Evolutionary conservation across 1,140 invertebrate species (phyloP), one percentile per base, ranked within the genome.

Genomic region (Anthonomus grandis): DNA sequence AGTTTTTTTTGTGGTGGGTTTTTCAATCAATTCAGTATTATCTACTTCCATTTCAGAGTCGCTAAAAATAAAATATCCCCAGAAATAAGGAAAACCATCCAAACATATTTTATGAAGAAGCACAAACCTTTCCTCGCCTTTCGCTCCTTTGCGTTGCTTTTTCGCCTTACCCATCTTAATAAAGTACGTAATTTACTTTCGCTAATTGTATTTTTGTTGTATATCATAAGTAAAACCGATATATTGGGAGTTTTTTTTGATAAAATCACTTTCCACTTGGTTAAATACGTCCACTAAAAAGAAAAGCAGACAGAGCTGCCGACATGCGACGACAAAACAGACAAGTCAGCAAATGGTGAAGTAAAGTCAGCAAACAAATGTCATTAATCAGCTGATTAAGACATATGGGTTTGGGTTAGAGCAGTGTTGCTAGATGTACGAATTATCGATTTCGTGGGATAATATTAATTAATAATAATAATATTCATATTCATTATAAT

Each of bases 131-230:
- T 85, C 82, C 36, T 84, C 81, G 39, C 79, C 80, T 62, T 80
- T 80, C 63, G 75, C 79, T 64, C 78, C 76, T 71, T 84, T 84
- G 69, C 83, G 83, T 59, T 79, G 80, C 70, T 85, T 86, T 77
- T 85, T 86, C 59, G 82, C 77, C 74, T 86, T 86, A 60, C 81
- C 83, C 84, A 86, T 86, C 74, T 75, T 70, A 70, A 71, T 70
- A 37, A 36, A 9, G 37, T 22, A 10, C 55, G 48, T 53, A 57
- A 49, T 44, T 60, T 48, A 48, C 36, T 63, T 49, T 19, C 8
- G 21, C 24, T 38, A 47, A 34, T 36, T 15, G 17, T 15, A 23
- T 60, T 57, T 50, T 53, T 57, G 48, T 41, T 60, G 57, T 45
- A 57, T 56, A 57, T 63, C 62, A 63, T 63, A 63, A 60, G 62